phyloP scores from a whole-genome alignment of 2,888 invertebrate species.

The Tupiocoris notatus region DNA sequence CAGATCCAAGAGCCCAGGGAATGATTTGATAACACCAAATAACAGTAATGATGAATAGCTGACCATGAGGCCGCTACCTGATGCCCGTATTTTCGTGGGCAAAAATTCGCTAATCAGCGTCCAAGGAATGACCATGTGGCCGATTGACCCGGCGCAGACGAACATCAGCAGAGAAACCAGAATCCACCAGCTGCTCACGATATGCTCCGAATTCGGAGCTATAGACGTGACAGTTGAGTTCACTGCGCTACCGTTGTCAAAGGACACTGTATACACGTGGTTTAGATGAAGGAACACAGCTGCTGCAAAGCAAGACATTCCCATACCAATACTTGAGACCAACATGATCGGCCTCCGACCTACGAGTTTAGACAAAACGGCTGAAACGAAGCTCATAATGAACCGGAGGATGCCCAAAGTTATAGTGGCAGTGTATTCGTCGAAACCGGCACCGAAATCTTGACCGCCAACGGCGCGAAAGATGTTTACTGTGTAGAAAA shows the following conservation, averaged over 20 bases:
- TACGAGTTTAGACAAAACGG: constrained; percentile 56
- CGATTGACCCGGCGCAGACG: constrained; percentile 59
- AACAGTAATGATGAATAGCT: constrained; percentile 59
- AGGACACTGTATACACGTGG: constrained; percentile 35
- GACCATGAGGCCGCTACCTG: constrained; percentile 58
- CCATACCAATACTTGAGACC: constrained; percentile 59
- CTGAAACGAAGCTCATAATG: constrained; percentile 57
- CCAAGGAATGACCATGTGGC: constrained; percentile 62
- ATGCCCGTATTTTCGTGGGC: constrained; percentile 58
- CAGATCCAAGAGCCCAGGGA: constrained; percentile 56
- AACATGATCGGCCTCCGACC: constrained; percentile 58
- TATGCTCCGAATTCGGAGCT: neutral
- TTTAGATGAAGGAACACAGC: constrained; percentile 38
- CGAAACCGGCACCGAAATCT: constrained; percentile 54
- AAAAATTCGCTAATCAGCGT: constrained; percentile 59
- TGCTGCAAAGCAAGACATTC: constrained; percentile 52
- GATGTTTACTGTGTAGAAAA: constrained; percentile 61
- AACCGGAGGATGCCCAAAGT: constrained; percentile 59
- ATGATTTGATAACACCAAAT: constrained; percentile 59
- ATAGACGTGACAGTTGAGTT: neutral
- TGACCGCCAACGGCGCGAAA: constrained; percentile 56
- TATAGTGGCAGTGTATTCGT: constrained; percentile 57
- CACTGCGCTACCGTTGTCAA: neutral
- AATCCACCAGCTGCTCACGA: constrained; percentile 41
- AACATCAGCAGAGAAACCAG: constrained; percentile 57